These are phyloP conservation scores for Plotosus lineatus DNA, from an alignment of 2,113 vertebrate species.

Conservation along the genomic window DNA sequence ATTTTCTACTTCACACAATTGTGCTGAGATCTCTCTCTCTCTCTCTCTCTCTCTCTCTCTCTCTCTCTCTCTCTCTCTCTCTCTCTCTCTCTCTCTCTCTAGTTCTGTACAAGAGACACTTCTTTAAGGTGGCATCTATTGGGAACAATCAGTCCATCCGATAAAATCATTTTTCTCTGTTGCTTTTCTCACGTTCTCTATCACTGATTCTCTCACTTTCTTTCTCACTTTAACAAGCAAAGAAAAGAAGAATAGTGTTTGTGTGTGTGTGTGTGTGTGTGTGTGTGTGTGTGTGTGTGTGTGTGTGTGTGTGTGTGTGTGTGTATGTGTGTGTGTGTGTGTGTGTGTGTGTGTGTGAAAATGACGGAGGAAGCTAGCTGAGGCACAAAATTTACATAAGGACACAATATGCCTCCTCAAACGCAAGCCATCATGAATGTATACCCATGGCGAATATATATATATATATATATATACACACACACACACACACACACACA, in stretches of 20 bases:
- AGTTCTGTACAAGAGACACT: too few species aligned
- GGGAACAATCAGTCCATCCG: constrained; percentile 54
- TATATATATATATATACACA: background rate
- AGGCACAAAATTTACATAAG: constrained; percentile 1
- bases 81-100: background rate
- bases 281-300: background rate
- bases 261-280: background rate
- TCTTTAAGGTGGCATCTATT: constrained; percentile 49
- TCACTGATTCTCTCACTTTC: constrained; percentile 45
- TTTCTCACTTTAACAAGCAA: constrained; percentile 46
- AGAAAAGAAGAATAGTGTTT: background rate
- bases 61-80: constrained; percentile 19
- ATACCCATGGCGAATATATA: background rate
- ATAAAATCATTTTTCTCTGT: constrained; percentile 66
- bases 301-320: background rate
- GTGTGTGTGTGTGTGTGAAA: background rate
- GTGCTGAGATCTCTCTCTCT: constrained; percentile 16
- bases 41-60: constrained; percentile 4
- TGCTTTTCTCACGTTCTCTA: constrained; percentile 51
- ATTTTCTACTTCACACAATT: constrained; percentile 33
- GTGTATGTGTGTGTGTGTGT: background rate
- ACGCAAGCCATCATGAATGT: background rate
- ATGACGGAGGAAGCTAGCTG: background rate
- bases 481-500: constrained; percentile 12
- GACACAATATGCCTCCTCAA: background rate